phyloP scores from a whole-genome alignment of 1,140 invertebrate genomes.

The Sitobion miscanthi region DNA sequence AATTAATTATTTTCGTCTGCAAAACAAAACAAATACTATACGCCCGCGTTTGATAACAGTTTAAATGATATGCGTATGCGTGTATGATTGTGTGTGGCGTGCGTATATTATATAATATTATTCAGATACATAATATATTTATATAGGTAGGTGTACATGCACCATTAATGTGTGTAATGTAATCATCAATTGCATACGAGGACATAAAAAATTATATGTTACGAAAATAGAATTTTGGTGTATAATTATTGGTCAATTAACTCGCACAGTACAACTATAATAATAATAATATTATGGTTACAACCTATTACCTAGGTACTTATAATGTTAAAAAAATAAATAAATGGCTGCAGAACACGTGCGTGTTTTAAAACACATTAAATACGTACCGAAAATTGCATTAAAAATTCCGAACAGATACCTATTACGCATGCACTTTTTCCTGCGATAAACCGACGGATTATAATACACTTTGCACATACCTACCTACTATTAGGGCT shows the following conservation, averaged over 20 bases:
- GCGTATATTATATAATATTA: neutral
- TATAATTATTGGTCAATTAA: neutral
- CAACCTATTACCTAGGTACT: neutral
- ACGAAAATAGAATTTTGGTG: neutral
- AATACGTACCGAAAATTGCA: neutral
- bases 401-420: neutral
- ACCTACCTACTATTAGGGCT: neutral
- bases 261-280: neutral
- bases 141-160: neutral
- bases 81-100: neutral
- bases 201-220: constrained; percentile 5
- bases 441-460: neutral
- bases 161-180: neutral
- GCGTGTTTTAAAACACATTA: neutral
- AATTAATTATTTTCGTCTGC: neutral
- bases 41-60: neutral
- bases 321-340: neutral
- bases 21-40: neutral
- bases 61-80: neutral
- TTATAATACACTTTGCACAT: neutral
- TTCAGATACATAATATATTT: neutral
- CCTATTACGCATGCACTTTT: neutral
- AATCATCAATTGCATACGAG: constrained; percentile 5
- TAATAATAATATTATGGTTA: neutral
- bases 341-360: neutral